phyloP scores from a whole-genome alignment of 1,140 invertebrate genomes.

The Oscheius sp. region DNA sequence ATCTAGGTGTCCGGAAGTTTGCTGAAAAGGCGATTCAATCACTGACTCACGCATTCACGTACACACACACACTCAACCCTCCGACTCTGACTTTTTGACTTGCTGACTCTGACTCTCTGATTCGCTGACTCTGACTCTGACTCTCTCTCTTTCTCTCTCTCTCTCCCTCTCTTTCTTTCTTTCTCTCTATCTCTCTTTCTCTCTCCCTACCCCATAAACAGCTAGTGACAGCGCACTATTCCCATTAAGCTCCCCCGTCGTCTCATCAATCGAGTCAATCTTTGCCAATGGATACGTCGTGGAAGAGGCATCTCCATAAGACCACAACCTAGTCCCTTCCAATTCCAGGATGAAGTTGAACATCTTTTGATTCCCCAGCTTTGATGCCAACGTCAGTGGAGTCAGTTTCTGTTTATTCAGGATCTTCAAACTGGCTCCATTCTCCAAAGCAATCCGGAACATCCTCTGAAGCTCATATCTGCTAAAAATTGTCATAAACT shows the following conservation, averaged over 20 bases:
- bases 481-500: neutral
- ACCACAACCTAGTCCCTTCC: conserved; percentile 63
- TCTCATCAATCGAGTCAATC: conserved; percentile 89
- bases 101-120: too few species aligned
- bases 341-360: conserved; percentile 68
- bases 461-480: conserved; percentile 69
- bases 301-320: conserved; percentile 80
- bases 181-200: too few species aligned
- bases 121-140: too few species aligned
- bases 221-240: conserved; percentile 90
- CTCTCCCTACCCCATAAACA: conserved; percentile 87
- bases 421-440: conserved; percentile 76
- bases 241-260: conserved; percentile 85
- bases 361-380: conserved; percentile 85
- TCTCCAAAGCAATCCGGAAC: conserved; percentile 89
- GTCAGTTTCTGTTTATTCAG: conserved; percentile 82
- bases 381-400: conserved; percentile 87
- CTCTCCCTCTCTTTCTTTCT: too few species aligned
- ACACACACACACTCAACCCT: neutral
- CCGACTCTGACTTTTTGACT: too few species aligned
- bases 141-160: too few species aligned
- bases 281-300: conserved; percentile 82
- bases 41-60: conserved; percentile 68
- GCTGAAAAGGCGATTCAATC: too few species aligned
- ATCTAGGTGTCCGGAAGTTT: conserved; percentile 88